Conservation (phyloP, 30 jellyfish, hydroid and myxozoan genomes). For the Hydra vulgaris region DNA sequence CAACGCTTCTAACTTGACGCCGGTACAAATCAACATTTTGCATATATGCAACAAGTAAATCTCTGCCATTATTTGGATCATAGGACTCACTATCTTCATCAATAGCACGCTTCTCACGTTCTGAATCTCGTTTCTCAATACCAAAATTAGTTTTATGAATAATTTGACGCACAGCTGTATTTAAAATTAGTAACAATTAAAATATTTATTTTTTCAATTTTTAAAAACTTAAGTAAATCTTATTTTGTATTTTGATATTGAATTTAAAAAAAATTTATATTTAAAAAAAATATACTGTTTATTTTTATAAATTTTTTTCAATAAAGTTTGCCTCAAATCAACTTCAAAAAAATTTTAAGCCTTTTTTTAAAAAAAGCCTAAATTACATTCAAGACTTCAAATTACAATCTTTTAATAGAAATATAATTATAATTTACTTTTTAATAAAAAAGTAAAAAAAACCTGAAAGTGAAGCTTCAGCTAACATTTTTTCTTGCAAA, state of each 20-base stretch:
- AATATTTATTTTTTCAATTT: background rate
- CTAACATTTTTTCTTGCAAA: conserved; percentile 59
- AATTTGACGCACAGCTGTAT: conserved; percentile 69
- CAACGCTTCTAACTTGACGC: conserved; percentile 80
- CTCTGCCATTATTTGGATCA: conserved; percentile 87
- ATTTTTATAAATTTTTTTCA: too few species aligned
- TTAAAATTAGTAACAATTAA: background rate
- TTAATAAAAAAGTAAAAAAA: too few species aligned
- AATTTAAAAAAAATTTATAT: background rate
- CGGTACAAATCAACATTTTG: conserved; percentile 73
- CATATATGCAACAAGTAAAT: conserved; percentile 64
- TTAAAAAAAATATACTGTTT: too few species aligned
- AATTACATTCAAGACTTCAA: too few species aligned
- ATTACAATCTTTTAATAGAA: too few species aligned
- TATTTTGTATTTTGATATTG: too few species aligned
- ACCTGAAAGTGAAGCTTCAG: conserved; percentile 90
- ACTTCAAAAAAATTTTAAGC: too few species aligned
- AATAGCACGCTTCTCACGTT: conserved; percentile 71
- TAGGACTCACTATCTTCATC: conserved; percentile 77
- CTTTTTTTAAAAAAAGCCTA: too few species aligned
- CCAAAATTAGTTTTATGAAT: conserved; percentile 43
- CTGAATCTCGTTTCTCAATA: conserved; percentile 49
- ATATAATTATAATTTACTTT: too few species aligned
- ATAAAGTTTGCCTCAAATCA: too few species aligned
- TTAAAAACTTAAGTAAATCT: too few species aligned